These are phyloP conservation scores for Meandrusa payeni DNA, from an alignment of 2,888 invertebrate genomes.

Conservation along the genomic window DNA sequence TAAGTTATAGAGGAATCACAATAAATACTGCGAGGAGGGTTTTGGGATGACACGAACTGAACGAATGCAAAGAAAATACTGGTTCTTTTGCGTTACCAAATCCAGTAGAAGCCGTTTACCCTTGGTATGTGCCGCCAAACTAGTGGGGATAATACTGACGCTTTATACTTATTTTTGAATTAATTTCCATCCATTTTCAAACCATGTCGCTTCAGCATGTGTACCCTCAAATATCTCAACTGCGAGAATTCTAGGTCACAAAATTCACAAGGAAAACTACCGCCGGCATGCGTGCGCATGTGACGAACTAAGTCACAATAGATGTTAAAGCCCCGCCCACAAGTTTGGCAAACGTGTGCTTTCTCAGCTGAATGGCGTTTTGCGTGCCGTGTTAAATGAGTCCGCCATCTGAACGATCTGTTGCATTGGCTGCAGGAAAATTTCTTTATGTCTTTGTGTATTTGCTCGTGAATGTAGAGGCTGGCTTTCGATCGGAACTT, in stretches of 20 bases:
- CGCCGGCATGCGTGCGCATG: slow-evolving; percentile 64
- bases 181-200: not conserved
- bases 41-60: too few species aligned
- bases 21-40: too few species aligned
- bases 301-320: slow-evolving; percentile 74
- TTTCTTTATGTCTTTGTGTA: slow-evolving; percentile 56
- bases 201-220: slow-evolving; percentile 54
- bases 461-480: slow-evolving; percentile 70
- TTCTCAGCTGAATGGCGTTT: slow-evolving; percentile 59
- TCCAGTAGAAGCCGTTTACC: too few species aligned
- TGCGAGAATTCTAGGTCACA: slow-evolving; percentile 74
- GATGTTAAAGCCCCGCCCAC: slow-evolving; percentile 69
- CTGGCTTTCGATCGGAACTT: slow-evolving; percentile 69
- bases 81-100: too few species aligned
- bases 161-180: too few species aligned
- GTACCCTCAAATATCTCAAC: slow-evolving; percentile 74
- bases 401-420: slow-evolving; percentile 67
- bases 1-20: too few species aligned
- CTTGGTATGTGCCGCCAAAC: too few species aligned
- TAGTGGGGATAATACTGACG: too few species aligned
- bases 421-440: slow-evolving; percentile 50
- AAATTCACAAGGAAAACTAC: slow-evolving; percentile 56
- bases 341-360: slow-evolving; percentile 61
- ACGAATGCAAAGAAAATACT: too few species aligned
- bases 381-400: slow-evolving; percentile 64